Base-by-base conservation (phyloP, 2,797 vertebrate species). In the Sibirionetta formosa region DNA sequence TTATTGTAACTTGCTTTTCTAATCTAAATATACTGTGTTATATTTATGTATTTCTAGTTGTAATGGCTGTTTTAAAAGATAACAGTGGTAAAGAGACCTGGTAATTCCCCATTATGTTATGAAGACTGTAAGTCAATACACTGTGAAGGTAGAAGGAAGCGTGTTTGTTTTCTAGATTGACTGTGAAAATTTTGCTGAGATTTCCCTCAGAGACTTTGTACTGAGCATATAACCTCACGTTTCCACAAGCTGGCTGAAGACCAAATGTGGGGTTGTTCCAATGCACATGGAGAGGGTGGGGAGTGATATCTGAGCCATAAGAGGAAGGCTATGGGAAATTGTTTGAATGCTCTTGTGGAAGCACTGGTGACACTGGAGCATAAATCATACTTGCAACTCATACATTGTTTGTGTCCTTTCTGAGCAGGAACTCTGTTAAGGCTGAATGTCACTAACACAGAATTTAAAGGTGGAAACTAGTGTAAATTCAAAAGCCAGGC, bases 121-220 rank as follows among this genome's bases (percentile, higher is more conserved):
- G 14, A 1, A 0, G 11, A 24, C 1, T 1, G 35, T 4, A 4
- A 9, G 9, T 35, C n/a, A 36, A 7, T 65, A 27, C 7, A 31
- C 2, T 46, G 11, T 23, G 42, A 79, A 69, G 38, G 26, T 1
- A 51, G 66, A 57, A 57, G 46, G 12, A 72, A 56, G 2, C 2
- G 1, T 17, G 15, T 6, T 85, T 31, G 22, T 13, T 79, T 8
- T 48, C 76, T 29, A 70, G 13, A 31, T 26, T 63, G 14, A 12
- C 22, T 7, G 9, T 31, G 54, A 33, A 35, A 57, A 72, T n/a
- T 11, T 13, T 26, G 17, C 58, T 61, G 40, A 14, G 35, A 71
- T 5, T 35, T 85, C 24, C 9, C 40, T 61, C 13, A 11, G 75
- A 72, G 70, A 58, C 8, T 60, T 56, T 31, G 27, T 44, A 8